phyloP scores from a whole-genome alignment of 2,888 invertebrate species.

The Erpobdella octoculata region DNA sequence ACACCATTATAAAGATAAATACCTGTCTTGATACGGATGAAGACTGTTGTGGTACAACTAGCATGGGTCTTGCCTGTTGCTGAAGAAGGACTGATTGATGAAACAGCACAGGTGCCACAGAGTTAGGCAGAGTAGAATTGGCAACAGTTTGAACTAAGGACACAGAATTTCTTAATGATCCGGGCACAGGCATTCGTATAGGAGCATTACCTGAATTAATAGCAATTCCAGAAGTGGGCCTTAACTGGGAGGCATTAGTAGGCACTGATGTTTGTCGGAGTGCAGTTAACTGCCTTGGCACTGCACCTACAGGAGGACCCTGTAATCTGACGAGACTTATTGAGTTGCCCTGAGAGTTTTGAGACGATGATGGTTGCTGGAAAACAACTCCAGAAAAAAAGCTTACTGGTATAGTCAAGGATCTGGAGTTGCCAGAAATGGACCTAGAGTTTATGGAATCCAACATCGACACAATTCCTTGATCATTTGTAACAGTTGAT shows the following conservation, averaged over 20 bases:
- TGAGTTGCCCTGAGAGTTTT: neutral
- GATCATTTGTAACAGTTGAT: no score
- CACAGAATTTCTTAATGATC: neutral
- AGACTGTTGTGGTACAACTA: neutral
- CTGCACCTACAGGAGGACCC: neutral
- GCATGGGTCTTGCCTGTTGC: constrained; percentile 16
- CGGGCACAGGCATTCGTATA: neutral
- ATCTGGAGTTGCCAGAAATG: no score
- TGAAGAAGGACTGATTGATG: constrained; percentile 9
- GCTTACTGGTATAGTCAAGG: no score
- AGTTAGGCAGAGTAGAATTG: neutral
- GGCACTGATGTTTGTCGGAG: neutral
- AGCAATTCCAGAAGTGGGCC: neutral
- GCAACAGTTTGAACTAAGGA: neutral
- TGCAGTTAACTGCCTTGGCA: neutral
- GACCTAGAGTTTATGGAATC: no score
- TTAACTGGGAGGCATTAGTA: neutral
- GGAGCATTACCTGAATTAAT: neutral
- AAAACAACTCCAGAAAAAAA: neutral
- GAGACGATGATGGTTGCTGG: neutral
- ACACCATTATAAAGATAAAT: neutral
- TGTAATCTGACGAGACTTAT: neutral
- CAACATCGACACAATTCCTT: no score
- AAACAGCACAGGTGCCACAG: neutral
- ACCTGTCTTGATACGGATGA: neutral